A percentile compares a stretch with the other conserved stretches of the same genome.
These are phyloP conservation scores for Stomorhina lunata DNA, from an alignment of 2,888 invertebrate genomes.

Conservation along the genomic window DNA sequence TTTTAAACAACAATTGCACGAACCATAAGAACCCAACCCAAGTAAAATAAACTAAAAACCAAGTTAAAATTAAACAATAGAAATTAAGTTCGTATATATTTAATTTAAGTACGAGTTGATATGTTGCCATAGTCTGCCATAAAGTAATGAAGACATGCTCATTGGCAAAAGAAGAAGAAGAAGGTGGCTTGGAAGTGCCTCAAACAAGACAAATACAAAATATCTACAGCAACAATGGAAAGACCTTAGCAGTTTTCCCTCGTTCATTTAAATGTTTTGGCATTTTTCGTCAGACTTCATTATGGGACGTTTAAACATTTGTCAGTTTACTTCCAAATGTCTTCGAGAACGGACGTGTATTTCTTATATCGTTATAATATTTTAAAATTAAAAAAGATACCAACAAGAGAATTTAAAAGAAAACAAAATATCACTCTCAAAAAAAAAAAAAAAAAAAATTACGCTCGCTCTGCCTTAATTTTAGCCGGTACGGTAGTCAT, in stretches of 20 bases:
- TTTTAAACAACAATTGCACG: conserved; percentile 6
- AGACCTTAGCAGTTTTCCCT: conserved; percentile 43
- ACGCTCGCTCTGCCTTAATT: neutral
- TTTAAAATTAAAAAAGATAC: conserved; percentile 2
- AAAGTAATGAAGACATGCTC: conserved; percentile 40
- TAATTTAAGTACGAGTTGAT: conserved; percentile 15
- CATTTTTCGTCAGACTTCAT: conserved; percentile 25
- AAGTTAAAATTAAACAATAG: conserved; percentile 17
- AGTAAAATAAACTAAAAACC: conserved; percentile 4
- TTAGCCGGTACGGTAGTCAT: neutral
- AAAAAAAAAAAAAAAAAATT: neutral
- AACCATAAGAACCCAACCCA: conserved; percentile 22
- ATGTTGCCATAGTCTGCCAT: neutral
- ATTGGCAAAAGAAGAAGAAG: neutral
- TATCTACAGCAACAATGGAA: conserved; percentile 4
- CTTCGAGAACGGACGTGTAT: conserved; percentile 76
- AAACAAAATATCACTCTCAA: conserved; percentile 6
- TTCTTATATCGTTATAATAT: conserved; percentile 16
- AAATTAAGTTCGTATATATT: conserved; percentile 26
- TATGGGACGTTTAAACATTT: conserved; percentile 59
- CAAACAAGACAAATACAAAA: conserved; percentile 9
- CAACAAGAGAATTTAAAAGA: neutral
- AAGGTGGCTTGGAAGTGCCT: conserved; percentile 41
- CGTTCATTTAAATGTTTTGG: conserved; percentile 39
- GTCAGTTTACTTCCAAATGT: conserved; percentile 78